Conservation (phyloP, 2,888 invertebrate species). For the Hypomecis atomaria region DNA sequence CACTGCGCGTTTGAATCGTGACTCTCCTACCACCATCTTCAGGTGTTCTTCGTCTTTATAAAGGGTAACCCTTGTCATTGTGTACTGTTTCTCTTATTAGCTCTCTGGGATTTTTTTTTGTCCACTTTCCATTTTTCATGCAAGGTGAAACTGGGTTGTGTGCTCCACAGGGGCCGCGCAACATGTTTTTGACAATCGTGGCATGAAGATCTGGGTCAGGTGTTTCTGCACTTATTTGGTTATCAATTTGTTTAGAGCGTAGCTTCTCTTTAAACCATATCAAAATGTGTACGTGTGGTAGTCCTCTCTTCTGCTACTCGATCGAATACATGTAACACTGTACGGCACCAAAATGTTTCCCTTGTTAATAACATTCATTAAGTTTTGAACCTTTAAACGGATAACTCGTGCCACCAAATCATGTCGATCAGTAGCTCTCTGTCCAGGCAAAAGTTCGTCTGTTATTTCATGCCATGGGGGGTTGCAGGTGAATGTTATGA, state of each 20-base stretch:
- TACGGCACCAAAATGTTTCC: conserved; percentile 8
- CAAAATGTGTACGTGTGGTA: conserved; percentile 43
- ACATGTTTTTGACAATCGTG: conserved; percentile 45
- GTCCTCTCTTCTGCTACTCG: conserved; percentile 40
- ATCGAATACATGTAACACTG: no score
- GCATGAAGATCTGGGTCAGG: conserved; percentile 42
- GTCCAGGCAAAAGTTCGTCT: no score
- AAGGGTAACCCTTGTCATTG: conserved; percentile 43
- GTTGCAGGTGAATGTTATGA: no score
- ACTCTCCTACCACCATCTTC: conserved; percentile 39
- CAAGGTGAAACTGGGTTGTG: conserved; percentile 41
- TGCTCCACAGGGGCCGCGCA: conserved; percentile 48
- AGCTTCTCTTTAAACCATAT: conserved; percentile 42
- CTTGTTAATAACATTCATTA: no score
- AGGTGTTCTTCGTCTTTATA: conserved; percentile 45
- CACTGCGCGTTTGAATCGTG: conserved; percentile 16
- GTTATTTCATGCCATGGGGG: no score
- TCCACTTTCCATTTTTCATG: conserved; percentile 43
- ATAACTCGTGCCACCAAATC: no score
- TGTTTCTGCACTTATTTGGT: conserved; percentile 46
- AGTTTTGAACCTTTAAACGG: no score
- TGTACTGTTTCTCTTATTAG: conserved; percentile 36
- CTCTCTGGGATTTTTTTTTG: conserved; percentile 44
- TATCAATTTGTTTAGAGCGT: conserved; percentile 41
- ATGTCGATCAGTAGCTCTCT: no score